These are phyloP conservation scores for Rhodophaea formosa DNA, from an alignment of 2,888 invertebrate genomes.

Conservation along the genomic window DNA sequence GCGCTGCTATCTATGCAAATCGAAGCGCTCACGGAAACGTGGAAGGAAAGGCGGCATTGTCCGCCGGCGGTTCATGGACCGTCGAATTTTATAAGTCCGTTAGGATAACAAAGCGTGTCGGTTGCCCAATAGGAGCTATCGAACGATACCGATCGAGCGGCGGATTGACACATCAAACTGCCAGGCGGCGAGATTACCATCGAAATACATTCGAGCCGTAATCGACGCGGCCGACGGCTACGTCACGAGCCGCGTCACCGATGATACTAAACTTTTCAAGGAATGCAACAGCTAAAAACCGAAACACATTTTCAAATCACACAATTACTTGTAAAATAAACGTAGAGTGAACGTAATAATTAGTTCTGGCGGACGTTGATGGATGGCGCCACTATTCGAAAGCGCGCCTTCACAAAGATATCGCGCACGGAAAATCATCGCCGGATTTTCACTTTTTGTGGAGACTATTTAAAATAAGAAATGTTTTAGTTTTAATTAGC, in stretches of 20 bases:
- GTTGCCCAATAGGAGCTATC: slow-evolving; percentile 75
- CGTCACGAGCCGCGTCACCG: slow-evolving; percentile 60
- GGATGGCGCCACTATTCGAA: slow-evolving; percentile 49
- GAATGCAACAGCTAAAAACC: slow-evolving; percentile 15
- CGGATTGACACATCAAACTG: slow-evolving; percentile 78
- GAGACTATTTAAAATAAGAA: neutral
- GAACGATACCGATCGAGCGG: slow-evolving; percentile 66
- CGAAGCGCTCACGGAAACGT: slow-evolving; percentile 34
- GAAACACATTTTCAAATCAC: slow-evolving; percentile 21
- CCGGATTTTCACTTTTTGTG: slow-evolving; percentile 12
- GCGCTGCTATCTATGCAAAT: slow-evolving; percentile 36
- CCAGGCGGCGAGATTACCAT: slow-evolving; percentile 68
- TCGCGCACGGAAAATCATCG: slow-evolving; percentile 27
- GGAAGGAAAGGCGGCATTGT: slow-evolving; percentile 53
- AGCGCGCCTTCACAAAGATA: slow-evolving; percentile 31
- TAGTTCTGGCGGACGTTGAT: slow-evolving; percentile 56
- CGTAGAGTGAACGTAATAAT: slow-evolving; percentile 42
- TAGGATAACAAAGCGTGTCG: slow-evolving; percentile 74
- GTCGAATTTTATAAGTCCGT: slow-evolving; percentile 69
- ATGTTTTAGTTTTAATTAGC: no score
- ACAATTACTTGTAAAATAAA: slow-evolving; percentile 30
- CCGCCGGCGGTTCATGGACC: slow-evolving; percentile 51
- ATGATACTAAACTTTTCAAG: slow-evolving; percentile 51
- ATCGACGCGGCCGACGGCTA: slow-evolving; percentile 54
- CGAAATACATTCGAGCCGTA: slow-evolving; percentile 67